phyloP scores from a whole-genome alignment of 2,888 invertebrate genomes.

The Entomobrya multifasciata region DNA sequence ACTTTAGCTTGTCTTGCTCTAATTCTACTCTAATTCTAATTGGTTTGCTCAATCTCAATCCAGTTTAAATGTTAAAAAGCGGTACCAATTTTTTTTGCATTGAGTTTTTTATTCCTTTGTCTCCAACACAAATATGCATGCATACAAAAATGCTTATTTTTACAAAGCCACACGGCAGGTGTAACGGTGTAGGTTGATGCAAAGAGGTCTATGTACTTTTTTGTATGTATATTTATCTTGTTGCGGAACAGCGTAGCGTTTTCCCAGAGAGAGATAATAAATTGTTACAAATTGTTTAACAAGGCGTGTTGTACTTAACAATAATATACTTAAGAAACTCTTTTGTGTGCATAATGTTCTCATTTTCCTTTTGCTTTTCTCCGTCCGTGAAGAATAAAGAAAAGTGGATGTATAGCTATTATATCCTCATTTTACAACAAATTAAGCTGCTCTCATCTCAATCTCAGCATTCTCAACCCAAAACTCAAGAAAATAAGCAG shows the following conservation, averaged over 20 bases:
- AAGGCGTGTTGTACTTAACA: conserved; percentile 20
- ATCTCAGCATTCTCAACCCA: conserved; percentile 37
- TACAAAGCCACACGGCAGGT: too few relatives aligned
- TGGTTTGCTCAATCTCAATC: too few relatives aligned
- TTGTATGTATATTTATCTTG: neutral
- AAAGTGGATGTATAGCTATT: conserved; percentile 39
- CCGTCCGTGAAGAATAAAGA: conserved; percentile 6
- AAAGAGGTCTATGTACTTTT: neutral
- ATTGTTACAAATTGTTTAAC: conserved; percentile 28
- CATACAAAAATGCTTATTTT: too few relatives aligned
- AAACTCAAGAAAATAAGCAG: too few relatives aligned
- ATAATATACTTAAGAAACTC: conserved; percentile 26
- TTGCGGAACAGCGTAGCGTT: too few relatives aligned
- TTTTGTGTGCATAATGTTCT: conserved; percentile 24
- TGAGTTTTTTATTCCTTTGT: too few relatives aligned
- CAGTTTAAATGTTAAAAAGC: too few relatives aligned
- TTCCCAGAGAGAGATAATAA: neutral
- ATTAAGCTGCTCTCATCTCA: conserved; percentile 38
- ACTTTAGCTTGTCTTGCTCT: too few relatives aligned
- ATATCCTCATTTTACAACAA: conserved; percentile 52
- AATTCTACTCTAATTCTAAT: too few relatives aligned
- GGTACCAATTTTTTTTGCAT: too few relatives aligned
- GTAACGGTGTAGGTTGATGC: too few relatives aligned
- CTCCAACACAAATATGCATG: too few relatives aligned
- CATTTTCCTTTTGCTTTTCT: neutral